Conservation (phyloP, 2,888 invertebrate species). For the Drosophila subsilvestris region DNA sequence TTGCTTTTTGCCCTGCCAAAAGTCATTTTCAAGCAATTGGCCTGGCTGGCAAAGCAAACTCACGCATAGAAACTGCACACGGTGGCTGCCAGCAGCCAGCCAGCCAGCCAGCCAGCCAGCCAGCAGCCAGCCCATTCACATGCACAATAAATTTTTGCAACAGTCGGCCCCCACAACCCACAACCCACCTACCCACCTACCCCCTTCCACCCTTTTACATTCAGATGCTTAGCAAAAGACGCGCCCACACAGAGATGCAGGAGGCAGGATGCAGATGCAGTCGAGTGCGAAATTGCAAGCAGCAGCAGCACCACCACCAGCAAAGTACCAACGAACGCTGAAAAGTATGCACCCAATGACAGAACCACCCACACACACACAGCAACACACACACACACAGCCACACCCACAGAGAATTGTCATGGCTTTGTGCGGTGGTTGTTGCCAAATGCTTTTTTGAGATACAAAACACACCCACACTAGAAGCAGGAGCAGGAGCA, state of each 20-base stretch:
- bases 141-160: constrained; percentile 73
- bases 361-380: constrained; percentile 7
- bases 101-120: too few relatives aligned
- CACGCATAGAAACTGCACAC: constrained; percentile 22
- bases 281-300: constrained; percentile 75
- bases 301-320: constrained; percentile 34
- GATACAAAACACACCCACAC: constrained; percentile 23
- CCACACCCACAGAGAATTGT: constrained; percentile 10
- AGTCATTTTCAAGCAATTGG: constrained; percentile 80
- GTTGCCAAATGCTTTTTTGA: constrained; percentile 59
- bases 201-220: constrained; percentile 41
- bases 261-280: constrained; percentile 57
- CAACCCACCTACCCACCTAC: constrained; percentile 60
- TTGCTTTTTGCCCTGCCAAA: constrained; percentile 68
- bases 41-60: constrained; percentile 62
- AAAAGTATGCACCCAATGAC: constrained; percentile 52
- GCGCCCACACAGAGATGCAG: constrained; percentile 15
- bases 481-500: background rate
- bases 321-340: constrained; percentile 26
- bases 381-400: constrained; percentile 24
- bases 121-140: constrained; percentile 64
- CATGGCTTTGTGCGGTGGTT: constrained; percentile 34
- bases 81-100: constrained; percentile 6
- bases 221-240: constrained; percentile 56
- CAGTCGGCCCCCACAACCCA: constrained; percentile 66